A percentile compares a stretch with the other conserved stretches of the same genome.
Conservation (phyloP, 2,888 invertebrate genomes). For the Aromia moschata region DNA sequence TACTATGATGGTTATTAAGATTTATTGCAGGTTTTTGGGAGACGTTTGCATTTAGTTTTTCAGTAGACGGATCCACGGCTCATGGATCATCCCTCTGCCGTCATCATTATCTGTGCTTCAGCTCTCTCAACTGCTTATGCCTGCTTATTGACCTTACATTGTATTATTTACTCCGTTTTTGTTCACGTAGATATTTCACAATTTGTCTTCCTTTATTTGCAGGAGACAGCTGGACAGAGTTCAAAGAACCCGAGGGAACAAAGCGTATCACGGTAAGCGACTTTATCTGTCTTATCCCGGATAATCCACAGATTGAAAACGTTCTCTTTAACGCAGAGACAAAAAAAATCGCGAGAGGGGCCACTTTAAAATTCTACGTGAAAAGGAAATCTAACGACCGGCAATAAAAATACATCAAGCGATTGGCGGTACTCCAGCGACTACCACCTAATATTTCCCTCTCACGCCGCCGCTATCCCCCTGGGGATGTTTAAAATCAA, state of each 20-base stretch:
- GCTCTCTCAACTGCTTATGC: too few relatives aligned
- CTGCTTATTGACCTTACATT: too few relatives aligned
- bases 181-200: too few relatives aligned
- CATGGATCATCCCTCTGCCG: too few relatives aligned
- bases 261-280: conserved; percentile 17
- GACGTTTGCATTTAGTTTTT: too few relatives aligned
- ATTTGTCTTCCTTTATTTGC: conserved; percentile 13
- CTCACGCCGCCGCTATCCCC: conserved; percentile 15
- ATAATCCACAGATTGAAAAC: conserved; percentile 9
- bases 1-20: too few relatives aligned
- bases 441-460: conserved; percentile 27
- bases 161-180: too few relatives aligned
- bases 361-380: conserved; percentile 26
- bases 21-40: too few relatives aligned
- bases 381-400: conserved; percentile 27
- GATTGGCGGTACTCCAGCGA: conserved; percentile 28
- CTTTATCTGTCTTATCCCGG: conserved; percentile 15
- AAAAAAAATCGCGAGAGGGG: conserved; percentile 2
- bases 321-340: neutral
- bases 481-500: conserved; percentile 28
- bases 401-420: conserved; percentile 31
- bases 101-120: too few relatives aligned
- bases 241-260: conserved; percentile 2
- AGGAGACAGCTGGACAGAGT: conserved; percentile 9
- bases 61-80: too few relatives aligned